phyloP scores from a whole-genome alignment of 2,113 vertebrate species.

The Heterotis niloticus region DNA sequence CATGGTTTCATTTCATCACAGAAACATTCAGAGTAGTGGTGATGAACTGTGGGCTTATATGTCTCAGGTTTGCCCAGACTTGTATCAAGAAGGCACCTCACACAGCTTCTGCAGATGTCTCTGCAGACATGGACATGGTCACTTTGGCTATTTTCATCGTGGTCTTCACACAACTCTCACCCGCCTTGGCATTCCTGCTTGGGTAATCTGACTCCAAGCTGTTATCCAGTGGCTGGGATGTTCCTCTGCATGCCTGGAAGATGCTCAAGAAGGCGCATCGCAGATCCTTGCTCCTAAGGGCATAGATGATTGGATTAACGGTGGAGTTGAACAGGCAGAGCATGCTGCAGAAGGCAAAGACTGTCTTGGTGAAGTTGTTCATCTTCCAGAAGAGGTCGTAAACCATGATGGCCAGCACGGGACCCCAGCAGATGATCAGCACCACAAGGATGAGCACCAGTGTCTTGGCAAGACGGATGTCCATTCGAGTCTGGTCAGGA shows the following conservation, averaged over 20 bases:
- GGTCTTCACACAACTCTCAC: constrained; percentile 96
- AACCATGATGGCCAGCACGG: constrained; percentile 94
- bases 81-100: constrained; percentile 55
- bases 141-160: constrained; percentile 99
- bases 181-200: constrained; percentile 84
- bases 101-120: constrained; percentile 92
- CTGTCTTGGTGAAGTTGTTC: constrained; percentile 92
- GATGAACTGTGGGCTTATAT: background rate
- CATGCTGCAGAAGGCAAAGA: constrained; percentile 98
- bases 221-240: constrained; percentile 86
- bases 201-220: constrained; percentile 96
- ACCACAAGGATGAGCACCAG: constrained; percentile 95
- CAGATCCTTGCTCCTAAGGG: constrained; percentile 95
- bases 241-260: constrained; percentile 82
- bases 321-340: constrained; percentile 97
- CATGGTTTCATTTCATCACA: background rate
- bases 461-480: constrained; percentile 96
- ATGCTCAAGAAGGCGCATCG: constrained; percentile 90
- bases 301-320: constrained; percentile 97
- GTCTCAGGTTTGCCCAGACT: background rate
- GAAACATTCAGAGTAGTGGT: constrained; percentile 1
- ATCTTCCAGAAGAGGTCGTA: constrained; percentile 98
- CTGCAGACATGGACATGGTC: constrained; percentile 98
- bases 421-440: constrained; percentile 97
- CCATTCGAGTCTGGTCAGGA: constrained; percentile 94